phyloP scores from a whole-genome alignment of 2,797 vertebrate genomes.

The Dipus sagitta region DNA sequence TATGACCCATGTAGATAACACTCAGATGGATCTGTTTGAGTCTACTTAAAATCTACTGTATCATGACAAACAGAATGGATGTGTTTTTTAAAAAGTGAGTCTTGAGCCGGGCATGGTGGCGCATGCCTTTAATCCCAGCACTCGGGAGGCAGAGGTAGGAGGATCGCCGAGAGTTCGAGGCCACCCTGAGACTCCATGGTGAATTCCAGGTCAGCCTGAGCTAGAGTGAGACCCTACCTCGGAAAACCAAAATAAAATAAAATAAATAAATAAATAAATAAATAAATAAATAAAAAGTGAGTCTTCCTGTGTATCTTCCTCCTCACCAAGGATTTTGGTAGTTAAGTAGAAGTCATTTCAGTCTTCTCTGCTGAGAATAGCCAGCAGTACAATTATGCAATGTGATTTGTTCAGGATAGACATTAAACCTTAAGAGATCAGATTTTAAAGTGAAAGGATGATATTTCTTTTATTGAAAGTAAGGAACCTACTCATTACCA shows the following conservation, averaged over 20 bases:
- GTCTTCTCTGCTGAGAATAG: not conserved
- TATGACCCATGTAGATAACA: not conserved
- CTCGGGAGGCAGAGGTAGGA: too few relatives aligned
- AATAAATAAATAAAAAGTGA: not conserved
- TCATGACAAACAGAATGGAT: not conserved
- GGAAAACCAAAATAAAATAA: too few relatives aligned
- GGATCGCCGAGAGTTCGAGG: too few relatives aligned
- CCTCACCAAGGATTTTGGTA: not conserved
- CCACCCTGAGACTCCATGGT: too few relatives aligned
- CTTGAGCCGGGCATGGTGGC: too few relatives aligned
- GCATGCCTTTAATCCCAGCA: too few relatives aligned
- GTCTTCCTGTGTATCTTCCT: not conserved
- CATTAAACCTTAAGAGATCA: not conserved
- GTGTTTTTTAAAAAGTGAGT: not conserved
- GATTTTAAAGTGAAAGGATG: not conserved
- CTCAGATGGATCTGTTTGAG: conserved; percentile 31
- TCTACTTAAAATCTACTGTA: conserved; percentile 25
- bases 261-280: too few relatives aligned
- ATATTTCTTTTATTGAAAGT: not conserved
- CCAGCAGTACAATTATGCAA: not conserved
- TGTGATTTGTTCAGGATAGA: not conserved
- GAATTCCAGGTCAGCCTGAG: too few relatives aligned
- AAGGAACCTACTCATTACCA: not conserved
- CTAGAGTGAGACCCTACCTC: too few relatives aligned
- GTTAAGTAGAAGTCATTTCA: not conserved